These are phyloP conservation scores for Sebastolobus alascanus DNA, from an alignment of 2,797 vertebrate species.

Conservation along the genomic window DNA sequence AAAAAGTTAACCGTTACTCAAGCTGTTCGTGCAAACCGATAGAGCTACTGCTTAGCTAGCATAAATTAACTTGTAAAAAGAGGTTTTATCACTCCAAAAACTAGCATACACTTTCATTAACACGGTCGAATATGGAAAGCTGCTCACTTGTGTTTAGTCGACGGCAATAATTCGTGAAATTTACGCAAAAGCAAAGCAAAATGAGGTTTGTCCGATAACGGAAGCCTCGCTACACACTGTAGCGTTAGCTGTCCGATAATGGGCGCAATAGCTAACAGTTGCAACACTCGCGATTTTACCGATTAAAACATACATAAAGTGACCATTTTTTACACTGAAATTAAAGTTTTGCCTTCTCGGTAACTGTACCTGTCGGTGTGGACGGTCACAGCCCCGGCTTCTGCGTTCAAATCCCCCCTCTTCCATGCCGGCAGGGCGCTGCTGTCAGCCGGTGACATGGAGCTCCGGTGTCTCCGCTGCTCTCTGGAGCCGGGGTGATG, in stretches of 20 bases:
- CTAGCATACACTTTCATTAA: accelerated
- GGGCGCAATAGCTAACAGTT: background rate
- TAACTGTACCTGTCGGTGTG: constrained; percentile 26
- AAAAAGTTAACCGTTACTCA: no score
- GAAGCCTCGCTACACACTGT: accelerated
- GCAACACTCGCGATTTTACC: accelerated
- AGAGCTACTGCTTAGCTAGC: background rate
- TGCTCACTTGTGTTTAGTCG: background rate
- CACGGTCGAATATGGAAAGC: accelerated
- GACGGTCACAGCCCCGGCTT: background rate
- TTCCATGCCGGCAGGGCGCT: background rate
- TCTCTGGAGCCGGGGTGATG: constrained; percentile 34
- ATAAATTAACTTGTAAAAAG: background rate
- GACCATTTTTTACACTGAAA: accelerated
- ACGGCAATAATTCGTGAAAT: background rate
- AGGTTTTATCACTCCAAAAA: background rate
- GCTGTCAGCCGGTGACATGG: constrained; percentile 37
- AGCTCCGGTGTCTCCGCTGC: constrained; percentile 43
- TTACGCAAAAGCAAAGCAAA: accelerated
- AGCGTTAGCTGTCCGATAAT: constrained; percentile 40
- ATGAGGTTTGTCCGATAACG: constrained; percentile 24
- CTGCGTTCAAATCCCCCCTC: background rate
- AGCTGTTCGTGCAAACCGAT: no score
- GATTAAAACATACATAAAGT: background rate
- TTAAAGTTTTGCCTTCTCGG: accelerated